Evolutionary conservation across 1,140 invertebrate genomes (phyloP).

Genomic region (Aradophagus sp.): DNA sequence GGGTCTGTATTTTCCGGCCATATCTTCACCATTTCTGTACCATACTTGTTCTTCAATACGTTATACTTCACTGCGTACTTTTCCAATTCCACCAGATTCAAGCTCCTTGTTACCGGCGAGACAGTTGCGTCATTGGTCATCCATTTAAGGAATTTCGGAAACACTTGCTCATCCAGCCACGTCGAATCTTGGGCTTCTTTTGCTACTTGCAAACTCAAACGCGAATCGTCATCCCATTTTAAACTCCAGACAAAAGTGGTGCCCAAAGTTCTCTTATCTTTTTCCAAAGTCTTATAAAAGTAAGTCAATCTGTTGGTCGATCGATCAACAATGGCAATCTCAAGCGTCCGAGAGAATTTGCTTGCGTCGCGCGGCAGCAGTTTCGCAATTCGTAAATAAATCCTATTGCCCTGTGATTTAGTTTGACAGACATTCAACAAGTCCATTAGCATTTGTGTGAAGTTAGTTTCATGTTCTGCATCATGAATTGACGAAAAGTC

Average conservation of each 20-base stretch:
- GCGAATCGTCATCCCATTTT: slow-evolving; percentile 42
- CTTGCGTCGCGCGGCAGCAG: slow-evolving; percentile 65
- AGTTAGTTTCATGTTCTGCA: slow-evolving; percentile 1
- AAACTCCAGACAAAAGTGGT: slow-evolving; percentile 59
- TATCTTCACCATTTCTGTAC: slow-evolving; percentile 80
- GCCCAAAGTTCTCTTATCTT: slow-evolving; percentile 60
- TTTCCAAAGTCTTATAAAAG: slow-evolving; percentile 40
- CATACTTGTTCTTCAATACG: slow-evolving; percentile 87
- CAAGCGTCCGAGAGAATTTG: slow-evolving; percentile 65
- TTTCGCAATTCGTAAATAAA: slow-evolving; percentile 60
- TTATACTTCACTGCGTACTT: slow-evolving; percentile 85
- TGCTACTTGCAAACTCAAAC: slow-evolving; percentile 46
- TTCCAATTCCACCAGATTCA: slow-evolving; percentile 81
- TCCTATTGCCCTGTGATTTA: slow-evolving; percentile 11
- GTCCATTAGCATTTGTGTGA: slow-evolving; percentile 14
- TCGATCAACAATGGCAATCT: slow-evolving; percentile 62
- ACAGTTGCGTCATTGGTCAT: slow-evolving; percentile 65
- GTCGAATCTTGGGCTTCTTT: slow-evolving; percentile 65
- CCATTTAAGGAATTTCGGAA: slow-evolving; percentile 83
- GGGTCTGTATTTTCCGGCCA: slow-evolving; percentile 96
- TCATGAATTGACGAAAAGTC: slow-evolving; percentile 28
- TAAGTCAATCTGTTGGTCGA: slow-evolving; percentile 43
- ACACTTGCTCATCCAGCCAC: slow-evolving; percentile 77
- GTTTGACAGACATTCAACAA: slow-evolving; percentile 36
- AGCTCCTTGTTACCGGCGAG: slow-evolving; percentile 75